A percentile compares a stretch with the other conserved stretches of the same genome.
Conservation (phyloP, 2,797 vertebrate species). For the Scomberomorus guttatus region DNA sequence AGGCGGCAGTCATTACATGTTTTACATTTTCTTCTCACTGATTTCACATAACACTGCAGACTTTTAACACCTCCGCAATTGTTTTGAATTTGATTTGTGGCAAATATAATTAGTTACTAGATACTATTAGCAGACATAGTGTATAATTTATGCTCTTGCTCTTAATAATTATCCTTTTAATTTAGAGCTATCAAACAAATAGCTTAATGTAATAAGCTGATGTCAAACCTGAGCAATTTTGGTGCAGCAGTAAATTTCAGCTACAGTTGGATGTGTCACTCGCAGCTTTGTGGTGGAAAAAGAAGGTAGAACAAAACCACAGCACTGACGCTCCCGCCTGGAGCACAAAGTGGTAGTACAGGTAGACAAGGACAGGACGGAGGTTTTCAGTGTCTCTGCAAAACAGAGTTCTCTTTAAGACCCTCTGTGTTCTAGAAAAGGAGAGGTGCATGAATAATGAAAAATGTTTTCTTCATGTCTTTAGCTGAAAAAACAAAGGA, state of each 20-base stretch:
- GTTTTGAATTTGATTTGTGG: slow-evolving; percentile 21
- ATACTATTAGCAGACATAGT: not conserved
- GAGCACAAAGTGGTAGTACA: slow-evolving; percentile 21
- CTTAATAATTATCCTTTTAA: not conserved
- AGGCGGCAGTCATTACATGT: slow-evolving; percentile 24
- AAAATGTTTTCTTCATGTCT: slow-evolving; percentile 57
- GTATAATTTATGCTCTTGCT: slow-evolving; percentile 2
- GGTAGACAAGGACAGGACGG: slow-evolving; percentile 19
- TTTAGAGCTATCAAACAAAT: not conserved
- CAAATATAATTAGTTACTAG: slow-evolving; percentile 11
- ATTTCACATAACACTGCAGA: not conserved
- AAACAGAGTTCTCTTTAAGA: slow-evolving; percentile 32
- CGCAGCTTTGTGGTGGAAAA: slow-evolving; percentile 29
- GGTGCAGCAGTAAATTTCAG: slow-evolving; percentile 31
- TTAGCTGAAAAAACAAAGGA: slow-evolving; percentile 15
- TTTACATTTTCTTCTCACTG: slow-evolving; percentile 25
- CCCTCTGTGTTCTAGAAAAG: slow-evolving; percentile 49
- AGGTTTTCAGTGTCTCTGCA: slow-evolving; percentile 19
- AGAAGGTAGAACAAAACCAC: slow-evolving; percentile 34
- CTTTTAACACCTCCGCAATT: not conserved
- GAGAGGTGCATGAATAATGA: slow-evolving; percentile 68
- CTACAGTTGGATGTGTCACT: slow-evolving; percentile 26
- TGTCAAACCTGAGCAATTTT: slow-evolving; percentile 29
- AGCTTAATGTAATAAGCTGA: slow-evolving; percentile 2
- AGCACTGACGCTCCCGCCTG: slow-evolving; percentile 48